These are phyloP conservation scores for Poeciliopsis turrubarensis DNA, from an alignment of 2,113 vertebrate genomes.

Conservation along the genomic window DNA sequence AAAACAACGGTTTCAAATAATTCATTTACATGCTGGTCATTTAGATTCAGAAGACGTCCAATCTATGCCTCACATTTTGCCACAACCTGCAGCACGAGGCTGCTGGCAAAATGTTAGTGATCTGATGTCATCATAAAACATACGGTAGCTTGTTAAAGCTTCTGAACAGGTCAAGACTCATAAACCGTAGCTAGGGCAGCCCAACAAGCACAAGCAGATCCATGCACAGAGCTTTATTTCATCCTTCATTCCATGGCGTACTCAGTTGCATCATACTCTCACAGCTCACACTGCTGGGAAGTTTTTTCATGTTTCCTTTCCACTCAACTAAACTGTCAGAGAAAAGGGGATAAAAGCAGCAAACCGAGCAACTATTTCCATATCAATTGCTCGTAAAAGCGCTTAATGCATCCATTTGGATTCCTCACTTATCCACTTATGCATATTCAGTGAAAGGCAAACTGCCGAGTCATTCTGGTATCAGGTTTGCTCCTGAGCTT, in stretches of 20 bases:
- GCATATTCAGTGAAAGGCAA: slow-evolving; percentile 60
- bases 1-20: not conserved
- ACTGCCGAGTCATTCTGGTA: slow-evolving; percentile 59
- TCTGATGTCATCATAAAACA: slow-evolving; percentile 29
- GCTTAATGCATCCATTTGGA: slow-evolving; percentile 30
- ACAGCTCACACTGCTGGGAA: slow-evolving; percentile 6
- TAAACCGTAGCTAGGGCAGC: slow-evolving; percentile 31
- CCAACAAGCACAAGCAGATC: slow-evolving; percentile 16
- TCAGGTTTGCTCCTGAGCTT: slow-evolving; percentile 51
- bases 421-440: slow-evolving; percentile 40
- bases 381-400: slow-evolving; percentile 6
- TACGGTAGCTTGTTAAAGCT: slow-evolving; percentile 3
- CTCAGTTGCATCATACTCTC: slow-evolving; percentile 27
- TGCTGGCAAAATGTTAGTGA: slow-evolving; percentile 24
- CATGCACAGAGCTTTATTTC: slow-evolving; percentile 18
- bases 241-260: slow-evolving; percentile 30
- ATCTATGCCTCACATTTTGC: not conserved
- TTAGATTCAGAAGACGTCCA: not conserved
- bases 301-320: slow-evolving; percentile 21
- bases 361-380: slow-evolving; percentile 16
- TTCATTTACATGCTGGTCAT: not conserved
- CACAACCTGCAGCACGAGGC: slow-evolving; percentile 1
- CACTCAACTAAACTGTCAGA: not conserved
- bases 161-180: slow-evolving; percentile 41
- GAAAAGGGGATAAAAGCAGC: slow-evolving; percentile 9